Evolutionary conservation across 92 coral and sea anemone species (phyloP).

Genomic region (Epizoanthus scotinus): DNA sequence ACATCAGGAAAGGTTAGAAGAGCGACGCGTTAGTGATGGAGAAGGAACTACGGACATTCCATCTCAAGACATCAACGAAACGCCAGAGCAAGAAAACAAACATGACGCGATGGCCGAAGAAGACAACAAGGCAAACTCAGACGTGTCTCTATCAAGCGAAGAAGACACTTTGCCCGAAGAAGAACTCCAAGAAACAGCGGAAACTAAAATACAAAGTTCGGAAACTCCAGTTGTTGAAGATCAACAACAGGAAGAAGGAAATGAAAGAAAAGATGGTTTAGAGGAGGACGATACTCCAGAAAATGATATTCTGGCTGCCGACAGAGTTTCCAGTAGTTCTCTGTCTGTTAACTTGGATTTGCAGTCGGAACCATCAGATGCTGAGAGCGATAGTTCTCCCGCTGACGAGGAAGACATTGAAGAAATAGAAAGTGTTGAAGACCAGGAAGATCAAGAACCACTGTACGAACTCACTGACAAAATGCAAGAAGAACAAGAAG

Average conservation of each 20-base stretch:
- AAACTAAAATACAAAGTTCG: too few relatives aligned
- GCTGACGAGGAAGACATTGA: conserved; percentile 6
- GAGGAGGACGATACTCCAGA: conserved; percentile 5
- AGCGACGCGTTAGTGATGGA: not conserved
- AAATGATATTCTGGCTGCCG: conserved; percentile 14
- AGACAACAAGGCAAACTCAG: not conserved
- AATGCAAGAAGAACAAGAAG: not conserved
- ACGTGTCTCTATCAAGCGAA: not conserved
- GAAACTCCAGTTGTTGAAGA: not conserved
- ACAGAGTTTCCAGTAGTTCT: conserved; percentile 18
- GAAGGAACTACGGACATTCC: not conserved
- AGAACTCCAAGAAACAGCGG: too few relatives aligned
- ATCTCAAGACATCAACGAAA: not conserved
- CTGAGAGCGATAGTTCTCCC: not conserved
- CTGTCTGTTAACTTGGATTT: conserved; percentile 11
- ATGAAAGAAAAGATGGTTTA: not conserved
- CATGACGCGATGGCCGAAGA: not conserved
- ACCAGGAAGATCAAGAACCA: not conserved
- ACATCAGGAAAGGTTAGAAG: not conserved
- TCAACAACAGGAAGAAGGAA: not conserved
- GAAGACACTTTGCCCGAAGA: too few relatives aligned
- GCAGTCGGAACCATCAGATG: conserved; percentile 22
- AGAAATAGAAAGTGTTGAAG: not conserved
- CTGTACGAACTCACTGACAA: not conserved
- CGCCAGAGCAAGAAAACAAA: not conserved